These are phyloP conservation scores for Drosophila dives DNA, from an alignment of 2,888 invertebrate species.

Conservation along the genomic window DNA sequence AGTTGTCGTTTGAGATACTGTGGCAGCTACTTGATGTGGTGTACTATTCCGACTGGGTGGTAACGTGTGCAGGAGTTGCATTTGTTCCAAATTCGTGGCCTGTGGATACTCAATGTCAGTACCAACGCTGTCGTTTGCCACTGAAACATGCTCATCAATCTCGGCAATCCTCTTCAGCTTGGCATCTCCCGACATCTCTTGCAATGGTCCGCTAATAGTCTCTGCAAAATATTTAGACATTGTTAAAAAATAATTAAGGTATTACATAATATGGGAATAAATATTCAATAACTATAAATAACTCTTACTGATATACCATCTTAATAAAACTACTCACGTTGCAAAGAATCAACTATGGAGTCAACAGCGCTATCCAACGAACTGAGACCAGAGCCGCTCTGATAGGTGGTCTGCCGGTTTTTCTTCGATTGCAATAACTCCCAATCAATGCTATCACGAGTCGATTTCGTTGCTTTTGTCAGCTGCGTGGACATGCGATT, in stretches of 20 bases:
- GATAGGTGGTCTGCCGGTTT: slow-evolving; percentile 43
- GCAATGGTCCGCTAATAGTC: slow-evolving; percentile 59
- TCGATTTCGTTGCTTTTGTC: slow-evolving; percentile 25
- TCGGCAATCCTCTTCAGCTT: slow-evolving; percentile 80
- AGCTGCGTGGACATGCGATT: slow-evolving; percentile 77
- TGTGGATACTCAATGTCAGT: slow-evolving; percentile 78
- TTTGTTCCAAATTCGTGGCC: slow-evolving; percentile 50
- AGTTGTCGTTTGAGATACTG: slow-evolving; percentile 1
- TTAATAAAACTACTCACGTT: slow-evolving; percentile 39
- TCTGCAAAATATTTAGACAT: slow-evolving; percentile 25
- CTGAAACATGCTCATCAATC: slow-evolving; percentile 56
- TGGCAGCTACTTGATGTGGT: slow-evolving; percentile 61
- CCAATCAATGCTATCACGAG: slow-evolving; percentile 83
- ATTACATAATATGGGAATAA: neutral
- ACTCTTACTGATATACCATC: neutral
- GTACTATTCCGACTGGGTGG: slow-evolving; percentile 80
- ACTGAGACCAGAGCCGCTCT: slow-evolving; percentile 34
- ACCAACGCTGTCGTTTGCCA: slow-evolving; percentile 61
- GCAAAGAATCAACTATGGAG: slow-evolving; percentile 60
- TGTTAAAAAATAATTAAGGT: neutral
- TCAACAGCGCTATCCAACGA: slow-evolving; percentile 43
- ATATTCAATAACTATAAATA: neutral
- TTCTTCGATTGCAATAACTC: slow-evolving; percentile 73
- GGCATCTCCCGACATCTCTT: slow-evolving; percentile 66
- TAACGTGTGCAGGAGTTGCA: slow-evolving; percentile 66